These are phyloP conservation scores for Agrotis segetum DNA, from an alignment of 2,888 invertebrate species.

Conservation along the genomic window DNA sequence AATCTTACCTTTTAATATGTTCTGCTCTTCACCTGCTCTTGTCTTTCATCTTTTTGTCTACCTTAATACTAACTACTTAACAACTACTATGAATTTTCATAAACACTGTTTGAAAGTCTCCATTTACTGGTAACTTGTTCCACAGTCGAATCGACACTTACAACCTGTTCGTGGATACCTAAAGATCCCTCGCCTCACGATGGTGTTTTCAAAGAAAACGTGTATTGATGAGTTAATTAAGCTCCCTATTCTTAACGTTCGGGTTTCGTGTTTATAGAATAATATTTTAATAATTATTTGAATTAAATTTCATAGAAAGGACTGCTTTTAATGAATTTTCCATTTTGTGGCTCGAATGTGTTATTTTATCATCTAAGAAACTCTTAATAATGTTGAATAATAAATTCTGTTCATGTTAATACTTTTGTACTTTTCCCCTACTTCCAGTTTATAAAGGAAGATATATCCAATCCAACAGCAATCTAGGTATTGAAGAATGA, in stretches of 20 bases:
- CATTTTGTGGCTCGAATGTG: conserved; percentile 36
- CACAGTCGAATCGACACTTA: conserved; percentile 67
- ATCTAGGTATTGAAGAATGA: not conserved
- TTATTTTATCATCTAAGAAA: conserved; percentile 36
- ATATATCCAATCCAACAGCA: not conserved
- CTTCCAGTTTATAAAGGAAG: not conserved
- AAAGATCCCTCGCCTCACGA: conserved; percentile 74
- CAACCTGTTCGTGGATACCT: conserved; percentile 74
- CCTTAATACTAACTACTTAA: not conserved
- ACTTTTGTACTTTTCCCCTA: conserved; percentile 9
- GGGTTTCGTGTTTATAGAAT: conserved; percentile 53
- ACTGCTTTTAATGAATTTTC: conserved; percentile 35
- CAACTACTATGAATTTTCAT: not conserved
- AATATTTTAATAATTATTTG: conserved; percentile 48
- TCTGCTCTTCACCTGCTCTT: not conserved
- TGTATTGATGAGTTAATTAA: conserved; percentile 86
- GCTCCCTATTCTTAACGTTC: conserved; percentile 59
- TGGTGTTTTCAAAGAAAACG: conserved; percentile 79
- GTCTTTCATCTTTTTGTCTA: not conserved
- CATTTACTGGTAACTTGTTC: conserved; percentile 53
- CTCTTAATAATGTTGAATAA: conserved; percentile 7
- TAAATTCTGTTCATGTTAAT: conserved; percentile 11
- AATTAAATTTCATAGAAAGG: conserved; percentile 29
- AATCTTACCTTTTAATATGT: too few relatives aligned
- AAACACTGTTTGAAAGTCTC: not conserved